Evolutionary conservation across 1,140 invertebrate genomes (phyloP).

Genomic region (Steinernema khuongi): DNA sequence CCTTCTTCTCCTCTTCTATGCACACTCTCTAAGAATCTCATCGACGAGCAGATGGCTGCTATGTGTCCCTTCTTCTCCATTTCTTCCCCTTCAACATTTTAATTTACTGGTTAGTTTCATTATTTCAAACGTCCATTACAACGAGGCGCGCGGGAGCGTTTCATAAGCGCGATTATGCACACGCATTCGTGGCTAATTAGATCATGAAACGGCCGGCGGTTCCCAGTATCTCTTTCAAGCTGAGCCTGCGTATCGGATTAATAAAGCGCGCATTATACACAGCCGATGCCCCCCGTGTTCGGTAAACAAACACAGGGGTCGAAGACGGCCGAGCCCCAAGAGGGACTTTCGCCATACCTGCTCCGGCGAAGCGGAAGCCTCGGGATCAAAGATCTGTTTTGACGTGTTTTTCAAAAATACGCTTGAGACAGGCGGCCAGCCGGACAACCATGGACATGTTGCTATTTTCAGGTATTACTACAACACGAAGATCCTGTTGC

Average conservation of each 20-base stretch:
- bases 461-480: conserved; percentile 63
- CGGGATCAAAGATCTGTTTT: conserved; percentile 19
- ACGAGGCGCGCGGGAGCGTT: neutral
- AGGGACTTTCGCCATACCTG: neutral
- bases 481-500: conserved; percentile 60
- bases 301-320: too few species aligned
- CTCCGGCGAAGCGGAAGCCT: neutral
- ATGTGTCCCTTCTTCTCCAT: conserved; percentile 11
- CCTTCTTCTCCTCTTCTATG: neutral
- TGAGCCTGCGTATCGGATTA: neutral
- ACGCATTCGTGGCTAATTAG: neutral
- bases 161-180: neutral
- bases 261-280: too few species aligned
- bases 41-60: conserved; percentile 8
- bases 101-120: conserved; percentile 7
- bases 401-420: neutral
- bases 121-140: neutral
- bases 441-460: neutral
- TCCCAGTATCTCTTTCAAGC: neutral
- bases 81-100: neutral
- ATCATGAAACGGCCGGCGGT: neutral
- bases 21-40: conserved; percentile 6
- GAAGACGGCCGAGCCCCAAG: too few species aligned
- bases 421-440: neutral
- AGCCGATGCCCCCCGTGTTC: too few species aligned